Base-by-base conservation (phyloP, 2,888 invertebrate genomes). In the Eupsilia transversa region DNA sequence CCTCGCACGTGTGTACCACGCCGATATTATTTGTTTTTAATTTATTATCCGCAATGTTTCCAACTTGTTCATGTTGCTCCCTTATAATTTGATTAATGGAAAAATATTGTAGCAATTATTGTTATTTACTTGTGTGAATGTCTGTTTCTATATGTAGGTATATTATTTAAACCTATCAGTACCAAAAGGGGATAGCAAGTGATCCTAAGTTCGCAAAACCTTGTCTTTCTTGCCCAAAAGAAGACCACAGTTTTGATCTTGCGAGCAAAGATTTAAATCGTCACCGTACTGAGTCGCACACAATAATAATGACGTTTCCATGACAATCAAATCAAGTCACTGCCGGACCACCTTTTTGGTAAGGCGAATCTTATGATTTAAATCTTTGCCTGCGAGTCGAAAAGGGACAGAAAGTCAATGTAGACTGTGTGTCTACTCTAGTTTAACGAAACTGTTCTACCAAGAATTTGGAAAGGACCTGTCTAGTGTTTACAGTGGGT, bases 71-170 rank as follows among this genome's bases (percentile, higher is more conserved):
- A 77, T 72, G 76, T 78, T 63, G 41, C 77, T 64, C 80, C 77
- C 69, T 75, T 82, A 86, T 88, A 86, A 90, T 88, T 90, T 88
- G 87, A 89, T 91, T 88, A 88, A 90, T 87, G 85, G 84, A 85
- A 88, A 87, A 89, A 90, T 87, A 87, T 74, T 60, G 77, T 43
- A 56, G 52, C 54, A 74, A 74, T 79, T 85, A 77, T 64, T 67
- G n/a, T 46, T 60, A 73, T 82, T 73, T 76, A 76, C 41, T 69
- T 74, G 14, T 60, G 20, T 43, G 17, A 17, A 2, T 69, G 54
- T 27, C 20, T 33, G 12, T 57, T 20, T 72, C 3, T 57, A 9
- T 14, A 3, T 57, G 20, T 56, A 30, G 17, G 7, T 56, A 30
- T 41, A 41, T 27, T 10, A 27, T 41, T 10, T 27, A 10, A 27